These are phyloP conservation scores for Cheilosia variabilis DNA, from an alignment of 2,888 invertebrate genomes.

Conservation along the genomic window DNA sequence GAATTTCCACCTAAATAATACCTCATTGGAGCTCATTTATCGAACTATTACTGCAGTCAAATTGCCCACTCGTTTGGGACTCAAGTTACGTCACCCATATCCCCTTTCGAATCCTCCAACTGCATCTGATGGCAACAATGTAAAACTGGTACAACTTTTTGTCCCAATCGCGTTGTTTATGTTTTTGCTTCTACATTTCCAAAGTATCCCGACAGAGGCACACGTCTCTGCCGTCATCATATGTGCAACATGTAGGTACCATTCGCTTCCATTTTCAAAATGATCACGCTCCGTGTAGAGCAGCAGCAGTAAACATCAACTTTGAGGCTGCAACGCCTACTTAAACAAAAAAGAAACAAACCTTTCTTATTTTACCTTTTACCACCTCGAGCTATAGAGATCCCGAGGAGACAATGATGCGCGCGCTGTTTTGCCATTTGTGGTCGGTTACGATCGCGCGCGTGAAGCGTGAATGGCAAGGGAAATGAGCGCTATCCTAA, in stretches of 20 bases:
- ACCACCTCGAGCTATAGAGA: conserved; percentile 43
- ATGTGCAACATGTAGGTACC: conserved; percentile 44
- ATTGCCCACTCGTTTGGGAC: too few species aligned
- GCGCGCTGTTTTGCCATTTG: conserved; percentile 56
- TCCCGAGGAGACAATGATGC: conserved; percentile 41
- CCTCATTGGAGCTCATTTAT: too few species aligned
- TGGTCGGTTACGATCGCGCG: conserved; percentile 33
- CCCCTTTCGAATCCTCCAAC: neutral
- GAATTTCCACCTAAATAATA: too few species aligned
- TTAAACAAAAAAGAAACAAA: conserved; percentile 26
- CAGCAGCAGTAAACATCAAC: conserved; percentile 28
- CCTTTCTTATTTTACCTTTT: conserved; percentile 54
- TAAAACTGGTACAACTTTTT: conserved; percentile 8
- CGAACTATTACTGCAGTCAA: too few species aligned
- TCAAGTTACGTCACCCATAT: neutral
- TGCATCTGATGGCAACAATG: conserved; percentile 15
- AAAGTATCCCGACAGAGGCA: conserved; percentile 61
- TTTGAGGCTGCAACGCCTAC: conserved; percentile 60
- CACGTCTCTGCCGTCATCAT: conserved; percentile 34
- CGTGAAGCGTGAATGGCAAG: conserved; percentile 61
- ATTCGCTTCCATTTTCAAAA: conserved; percentile 36
- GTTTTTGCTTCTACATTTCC: conserved; percentile 45
- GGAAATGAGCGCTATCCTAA: conserved; percentile 3
- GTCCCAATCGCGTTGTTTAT: conserved; percentile 22
- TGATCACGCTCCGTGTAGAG: conserved; percentile 12